Percentiles rank a stretch among this genome's conserved stretches.
phyloP scores from a whole-genome alignment of 2,888 invertebrate species.

The Patella caerulea region DNA sequence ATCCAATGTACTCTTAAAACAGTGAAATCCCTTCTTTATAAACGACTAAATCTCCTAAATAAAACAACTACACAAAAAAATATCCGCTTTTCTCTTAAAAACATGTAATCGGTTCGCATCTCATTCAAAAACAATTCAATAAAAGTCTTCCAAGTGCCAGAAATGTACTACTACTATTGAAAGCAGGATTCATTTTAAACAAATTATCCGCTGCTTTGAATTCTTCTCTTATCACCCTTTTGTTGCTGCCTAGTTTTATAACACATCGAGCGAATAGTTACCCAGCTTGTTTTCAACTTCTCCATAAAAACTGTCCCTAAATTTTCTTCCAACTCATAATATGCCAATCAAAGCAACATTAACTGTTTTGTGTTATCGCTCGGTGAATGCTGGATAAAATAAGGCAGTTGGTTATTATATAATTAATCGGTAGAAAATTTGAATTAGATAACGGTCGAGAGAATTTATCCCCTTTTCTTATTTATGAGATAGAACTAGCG shows the following conservation, averaged over 20 bases:
- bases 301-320: not conserved
- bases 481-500: conserved; percentile 5
- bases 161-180: not conserved
- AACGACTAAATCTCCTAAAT: no score
- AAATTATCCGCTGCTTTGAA: not conserved
- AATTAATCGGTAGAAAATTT: conserved; percentile 9
- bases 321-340: not conserved
- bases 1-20: no score
- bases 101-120: no score
- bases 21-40: no score
- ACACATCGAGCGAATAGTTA: not conserved
- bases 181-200: not conserved
- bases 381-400: not conserved
- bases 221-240: conserved; percentile 1
- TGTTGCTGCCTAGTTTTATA: conserved; percentile 5
- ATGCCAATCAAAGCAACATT: conserved; percentile 10
- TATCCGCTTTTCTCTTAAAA: no score
- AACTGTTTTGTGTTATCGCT: not conserved
- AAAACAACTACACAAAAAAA: no score
- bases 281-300: not conserved
- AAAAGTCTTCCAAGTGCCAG: no score
- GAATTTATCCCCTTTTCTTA: not conserved
- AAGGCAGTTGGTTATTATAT: conserved; percentile 2
- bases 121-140: no score
- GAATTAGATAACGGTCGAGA: not conserved